Conservation (phyloP, 2,888 invertebrate species). For the Hartigia nigra region DNA sequence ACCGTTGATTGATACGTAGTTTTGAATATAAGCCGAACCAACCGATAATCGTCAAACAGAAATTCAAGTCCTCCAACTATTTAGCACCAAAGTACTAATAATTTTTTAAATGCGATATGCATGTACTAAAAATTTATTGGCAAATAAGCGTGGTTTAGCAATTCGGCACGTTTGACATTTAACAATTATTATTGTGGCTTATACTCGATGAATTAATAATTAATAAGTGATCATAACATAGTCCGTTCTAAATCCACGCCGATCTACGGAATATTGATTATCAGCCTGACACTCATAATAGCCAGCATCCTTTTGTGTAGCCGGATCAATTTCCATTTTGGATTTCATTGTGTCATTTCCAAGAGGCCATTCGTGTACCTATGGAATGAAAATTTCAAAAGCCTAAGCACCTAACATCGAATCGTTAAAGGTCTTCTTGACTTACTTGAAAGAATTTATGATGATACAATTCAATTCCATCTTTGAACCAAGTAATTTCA, state of each 20-base stretch:
- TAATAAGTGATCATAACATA: constrained; percentile 70
- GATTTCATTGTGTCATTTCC: constrained; percentile 76
- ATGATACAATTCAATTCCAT: constrained; percentile 79
- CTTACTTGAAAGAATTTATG: constrained; percentile 77
- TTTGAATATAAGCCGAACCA: constrained; percentile 16
- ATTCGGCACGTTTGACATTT: constrained; percentile 8
- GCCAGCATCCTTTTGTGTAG: constrained; percentile 78
- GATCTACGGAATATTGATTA: constrained; percentile 77
- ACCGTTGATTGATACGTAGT: not conserved
- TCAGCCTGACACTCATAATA: constrained; percentile 80
- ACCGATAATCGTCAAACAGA: not conserved
- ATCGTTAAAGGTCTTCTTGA: not conserved
- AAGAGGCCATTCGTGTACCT: constrained; percentile 76
- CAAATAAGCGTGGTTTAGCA: not conserved
- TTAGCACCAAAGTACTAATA: not conserved
- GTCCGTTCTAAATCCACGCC: constrained; percentile 76
- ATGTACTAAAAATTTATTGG: constrained; percentile 2
- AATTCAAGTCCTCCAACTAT: not conserved
- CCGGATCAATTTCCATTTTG: constrained; percentile 81
- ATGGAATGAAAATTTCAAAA: not conserved
- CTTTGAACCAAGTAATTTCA: constrained; percentile 82
- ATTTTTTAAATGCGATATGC: constrained; percentile 11
- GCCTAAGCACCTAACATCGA: not conserved
- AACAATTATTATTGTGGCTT: constrained; percentile 14
- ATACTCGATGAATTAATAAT: constrained; percentile 22